Evolutionary conservation across 2,888 invertebrate genomes (phyloP).

Genomic region (Sialis lutaria): DNA sequence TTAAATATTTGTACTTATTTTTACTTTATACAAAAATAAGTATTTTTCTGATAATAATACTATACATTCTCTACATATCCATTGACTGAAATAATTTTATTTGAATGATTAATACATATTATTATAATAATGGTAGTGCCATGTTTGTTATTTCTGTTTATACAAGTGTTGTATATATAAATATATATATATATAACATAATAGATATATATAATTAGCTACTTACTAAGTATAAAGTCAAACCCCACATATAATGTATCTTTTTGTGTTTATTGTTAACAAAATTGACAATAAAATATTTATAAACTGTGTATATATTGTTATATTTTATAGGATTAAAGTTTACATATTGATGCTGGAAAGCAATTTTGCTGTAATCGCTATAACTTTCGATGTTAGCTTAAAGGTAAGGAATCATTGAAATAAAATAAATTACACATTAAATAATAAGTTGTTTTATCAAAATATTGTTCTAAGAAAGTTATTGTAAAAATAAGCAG

Average conservation of each 20-base stretch:
- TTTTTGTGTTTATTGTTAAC: conserved; percentile 5
- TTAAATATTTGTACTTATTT: not conserved
- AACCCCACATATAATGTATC: not conserved
- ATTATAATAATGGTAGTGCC: conserved; percentile 3
- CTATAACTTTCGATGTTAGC: not conserved
- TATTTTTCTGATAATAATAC: not conserved
- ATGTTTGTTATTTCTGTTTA: conserved; percentile 2
- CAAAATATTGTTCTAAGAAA: too few species aligned
- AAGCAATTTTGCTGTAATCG: not conserved
- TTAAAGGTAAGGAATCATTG: not conserved
- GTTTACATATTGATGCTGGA: not conserved
- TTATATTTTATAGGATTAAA: not conserved
- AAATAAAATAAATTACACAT: too few species aligned
- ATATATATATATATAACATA: not conserved
- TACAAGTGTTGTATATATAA: conserved; percentile 2
- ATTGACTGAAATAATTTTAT: conserved; percentile 1
- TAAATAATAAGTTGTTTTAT: too few species aligned
- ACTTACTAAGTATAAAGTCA: not conserved
- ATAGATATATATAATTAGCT: not conserved
- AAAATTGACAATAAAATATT: conserved; percentile 5
- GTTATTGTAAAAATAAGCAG: too few species aligned
- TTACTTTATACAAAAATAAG: not conserved
- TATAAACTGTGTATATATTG: not conserved
- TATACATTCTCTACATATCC: conserved; percentile 1
- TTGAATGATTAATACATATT: not conserved